Percentiles rank a stretch among this genome's conserved stretches.
Conservation (phyloP, 2,888 invertebrate species). For the Drosophila lacicola region DNA sequence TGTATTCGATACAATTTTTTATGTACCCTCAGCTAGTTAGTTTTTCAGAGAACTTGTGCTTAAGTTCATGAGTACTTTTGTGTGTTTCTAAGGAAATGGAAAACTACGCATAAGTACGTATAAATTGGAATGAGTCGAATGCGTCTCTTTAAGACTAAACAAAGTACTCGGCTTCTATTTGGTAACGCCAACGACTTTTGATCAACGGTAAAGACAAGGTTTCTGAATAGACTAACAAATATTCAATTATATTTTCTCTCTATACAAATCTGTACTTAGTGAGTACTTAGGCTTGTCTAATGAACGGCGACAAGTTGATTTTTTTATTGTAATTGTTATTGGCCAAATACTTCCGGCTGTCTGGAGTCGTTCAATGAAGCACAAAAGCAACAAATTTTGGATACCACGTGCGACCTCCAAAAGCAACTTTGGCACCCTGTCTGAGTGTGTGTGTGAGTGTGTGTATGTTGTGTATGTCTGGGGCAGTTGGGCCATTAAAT, state of each 20-base stretch:
- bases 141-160: background rate
- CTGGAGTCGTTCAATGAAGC: conserved; percentile 18
- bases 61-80: too few species aligned
- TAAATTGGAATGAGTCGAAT: background rate
- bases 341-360: conserved; percentile 66
- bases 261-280: conserved; percentile 33
- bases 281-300: conserved; percentile 38
- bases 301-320: conserved; percentile 42
- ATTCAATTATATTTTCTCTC: conserved; percentile 1
- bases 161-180: background rate
- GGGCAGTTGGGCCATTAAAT: conserved; percentile 58
- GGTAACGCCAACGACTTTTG: conserved; percentile 1
- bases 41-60: too few species aligned
- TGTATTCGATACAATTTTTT: too few species aligned
- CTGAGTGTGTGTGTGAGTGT: background rate
- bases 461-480: background rate
- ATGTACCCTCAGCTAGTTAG: too few species aligned
- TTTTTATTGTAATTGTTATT: conserved; percentile 13
- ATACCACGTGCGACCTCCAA: conserved; percentile 65
- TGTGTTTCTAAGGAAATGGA: too few species aligned
- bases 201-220: conserved; percentile 7
- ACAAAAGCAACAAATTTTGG: conserved; percentile 14
- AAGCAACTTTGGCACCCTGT: conserved; percentile 42
- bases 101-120: background rate
- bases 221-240: background rate